Evolutionary conservation across 2,888 invertebrate genomes (phyloP).

Genomic region (Drosophila anceps): DNA sequence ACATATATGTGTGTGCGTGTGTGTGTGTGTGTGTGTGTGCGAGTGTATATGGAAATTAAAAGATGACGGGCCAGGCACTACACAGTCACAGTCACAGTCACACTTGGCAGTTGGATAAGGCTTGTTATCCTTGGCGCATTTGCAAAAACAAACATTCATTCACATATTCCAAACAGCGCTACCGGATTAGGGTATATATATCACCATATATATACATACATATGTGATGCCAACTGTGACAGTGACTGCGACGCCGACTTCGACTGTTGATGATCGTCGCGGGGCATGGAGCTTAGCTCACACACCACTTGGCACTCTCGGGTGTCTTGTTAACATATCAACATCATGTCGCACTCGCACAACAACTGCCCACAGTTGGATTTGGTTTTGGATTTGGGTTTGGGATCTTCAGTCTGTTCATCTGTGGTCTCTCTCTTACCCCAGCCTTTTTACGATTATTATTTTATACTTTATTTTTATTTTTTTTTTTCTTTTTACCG

Average conservation of each 20-base stretch:
- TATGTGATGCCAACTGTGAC: constrained; percentile 76
- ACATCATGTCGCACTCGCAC: constrained; percentile 80
- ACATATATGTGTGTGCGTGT: not conserved
- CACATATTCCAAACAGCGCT: constrained; percentile 77
- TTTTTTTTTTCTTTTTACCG: constrained; percentile 53
- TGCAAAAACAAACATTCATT: constrained; percentile 78
- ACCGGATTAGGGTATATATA: constrained; percentile 67
- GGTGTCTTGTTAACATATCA: constrained; percentile 82
- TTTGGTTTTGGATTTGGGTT: constrained; percentile 15
- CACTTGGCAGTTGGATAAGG: constrained; percentile 36
- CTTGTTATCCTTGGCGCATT: constrained; percentile 73
- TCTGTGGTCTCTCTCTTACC: constrained; percentile 13
- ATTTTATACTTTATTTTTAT: constrained; percentile 53
- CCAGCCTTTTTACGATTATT: constrained; percentile 76
- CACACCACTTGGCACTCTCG: constrained; percentile 80
- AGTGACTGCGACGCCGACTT: constrained; percentile 41
- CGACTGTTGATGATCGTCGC: constrained; percentile 35
- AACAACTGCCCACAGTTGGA: constrained; percentile 55
- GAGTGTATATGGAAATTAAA: constrained; percentile 51
- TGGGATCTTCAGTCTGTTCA: constrained; percentile 15
- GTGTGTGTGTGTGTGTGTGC: not conserved
- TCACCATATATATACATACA: constrained; percentile 2
- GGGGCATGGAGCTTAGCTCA: constrained; percentile 34
- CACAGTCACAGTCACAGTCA: constrained; percentile 29
- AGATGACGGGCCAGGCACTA: constrained; percentile 21